These are phyloP conservation scores for Drosophila chauvacae DNA, from an alignment of 1,140 invertebrate species.

Conservation along the genomic window DNA sequence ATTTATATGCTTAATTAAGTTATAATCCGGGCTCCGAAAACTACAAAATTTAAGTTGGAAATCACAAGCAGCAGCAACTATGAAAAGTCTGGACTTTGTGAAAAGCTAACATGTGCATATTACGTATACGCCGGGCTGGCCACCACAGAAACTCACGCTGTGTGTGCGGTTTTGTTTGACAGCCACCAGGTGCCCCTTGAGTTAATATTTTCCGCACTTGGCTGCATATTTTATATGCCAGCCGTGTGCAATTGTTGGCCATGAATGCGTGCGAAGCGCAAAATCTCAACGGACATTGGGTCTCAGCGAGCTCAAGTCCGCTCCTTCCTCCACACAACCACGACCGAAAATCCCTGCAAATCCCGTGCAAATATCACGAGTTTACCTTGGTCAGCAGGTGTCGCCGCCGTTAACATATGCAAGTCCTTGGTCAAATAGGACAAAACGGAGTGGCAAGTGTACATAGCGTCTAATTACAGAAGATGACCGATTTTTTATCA, in stretches of 20 bases:
- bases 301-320: conserved; percentile 6
- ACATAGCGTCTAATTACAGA: conserved; percentile 41
- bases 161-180: conserved; percentile 73
- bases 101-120: conserved; percentile 18
- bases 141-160: conserved; percentile 28
- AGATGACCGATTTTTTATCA: conserved; percentile 39
- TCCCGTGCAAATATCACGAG: conserved; percentile 26
- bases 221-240: conserved; percentile 75
- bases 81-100: conserved; percentile 28
- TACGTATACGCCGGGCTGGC: conserved; percentile 48
- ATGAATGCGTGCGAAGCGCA: conserved; percentile 34
- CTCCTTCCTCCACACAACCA: background rate
- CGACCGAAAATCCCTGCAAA: conserved; percentile 14
- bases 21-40: background rate
- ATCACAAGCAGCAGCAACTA: conserved; percentile 54
- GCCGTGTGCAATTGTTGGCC: conserved; percentile 40
- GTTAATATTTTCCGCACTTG: conserved; percentile 78
- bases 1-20: conserved; percentile 21
- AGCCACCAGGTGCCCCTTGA: conserved; percentile 50
- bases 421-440: conserved; percentile 31
- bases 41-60: conserved; percentile 49
- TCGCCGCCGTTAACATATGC: conserved; percentile 34
- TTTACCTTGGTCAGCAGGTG: conserved; percentile 47
- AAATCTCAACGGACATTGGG: conserved; percentile 6
- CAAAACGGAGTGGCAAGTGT: conserved; percentile 42